A percentile compares a stretch with the other conserved stretches of the same genome.
Evolutionary conservation across 1,140 invertebrate species (phyloP).

Genomic region (Thaumetopoea pityocampa): DNA sequence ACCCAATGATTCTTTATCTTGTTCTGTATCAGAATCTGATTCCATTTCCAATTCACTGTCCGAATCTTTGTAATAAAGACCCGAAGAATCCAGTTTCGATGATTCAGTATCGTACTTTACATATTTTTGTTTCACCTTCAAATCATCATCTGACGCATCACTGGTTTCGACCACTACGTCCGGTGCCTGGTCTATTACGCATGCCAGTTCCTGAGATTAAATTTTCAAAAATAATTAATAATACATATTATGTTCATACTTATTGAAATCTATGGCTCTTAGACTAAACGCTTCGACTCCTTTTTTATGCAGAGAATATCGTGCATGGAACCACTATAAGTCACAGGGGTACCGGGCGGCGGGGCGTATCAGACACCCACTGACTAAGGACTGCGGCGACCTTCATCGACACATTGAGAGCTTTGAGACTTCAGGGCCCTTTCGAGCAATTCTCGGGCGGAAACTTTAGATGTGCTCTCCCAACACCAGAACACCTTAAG

Average conservation of each 20-base stretch:
- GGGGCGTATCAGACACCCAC: no score
- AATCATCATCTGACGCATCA: constrained; percentile 79
- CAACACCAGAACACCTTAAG: no score
- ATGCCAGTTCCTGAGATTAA: constrained; percentile 70
- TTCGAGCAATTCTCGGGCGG: no score
- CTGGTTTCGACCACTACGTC: constrained; percentile 82
- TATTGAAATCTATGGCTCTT: no score
- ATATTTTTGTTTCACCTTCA: constrained; percentile 76
- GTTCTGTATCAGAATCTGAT: constrained; percentile 75
- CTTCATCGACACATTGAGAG: no score
- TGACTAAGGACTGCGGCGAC: no score
- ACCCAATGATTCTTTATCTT: constrained; percentile 79
- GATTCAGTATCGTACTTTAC: constrained; percentile 82
- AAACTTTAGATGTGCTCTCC: no score
- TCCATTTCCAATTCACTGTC: constrained; percentile 83
- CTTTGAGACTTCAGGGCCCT: no score
- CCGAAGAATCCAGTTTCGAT: constrained; percentile 83
- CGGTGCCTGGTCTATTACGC: constrained; percentile 81
- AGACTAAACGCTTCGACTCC: no score
- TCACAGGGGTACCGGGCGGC: no score
- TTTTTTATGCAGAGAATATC: no score
- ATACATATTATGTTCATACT: constrained; percentile 2
- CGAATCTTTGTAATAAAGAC: constrained; percentile 83
- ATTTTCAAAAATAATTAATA: constrained; percentile 1
- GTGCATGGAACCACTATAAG: no score